Percentiles rank a stretch among this genome's conserved stretches.
These are phyloP conservation scores for Spilosoma lubricipeda DNA, from an alignment of 2,888 invertebrate species.

Conservation along the genomic window DNA sequence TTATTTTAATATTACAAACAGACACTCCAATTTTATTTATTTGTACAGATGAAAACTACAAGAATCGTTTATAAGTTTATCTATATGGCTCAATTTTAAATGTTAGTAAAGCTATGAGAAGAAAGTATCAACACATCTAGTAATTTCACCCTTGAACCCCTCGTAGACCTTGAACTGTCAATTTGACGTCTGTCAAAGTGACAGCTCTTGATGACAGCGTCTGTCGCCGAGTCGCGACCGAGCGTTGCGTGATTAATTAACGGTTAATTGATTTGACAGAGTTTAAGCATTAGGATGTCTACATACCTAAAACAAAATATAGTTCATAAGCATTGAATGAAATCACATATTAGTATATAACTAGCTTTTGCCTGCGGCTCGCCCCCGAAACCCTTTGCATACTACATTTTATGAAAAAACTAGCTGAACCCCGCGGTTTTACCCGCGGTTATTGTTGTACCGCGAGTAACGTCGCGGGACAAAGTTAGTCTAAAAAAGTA, in stretches of 20 bases:
- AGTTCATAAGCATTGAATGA: not conserved
- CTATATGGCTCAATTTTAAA: not conserved
- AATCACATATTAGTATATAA: not conserved
- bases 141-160: slow-evolving; percentile 56
- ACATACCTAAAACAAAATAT: slow-evolving; percentile 33
- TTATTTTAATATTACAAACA: too few species aligned
- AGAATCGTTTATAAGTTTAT: not conserved
- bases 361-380: too few species aligned
- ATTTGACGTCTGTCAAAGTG: slow-evolving; percentile 71
- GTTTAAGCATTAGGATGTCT: slow-evolving; percentile 51
- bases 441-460: too few species aligned
- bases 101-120: not conserved
- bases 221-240: slow-evolving; percentile 68
- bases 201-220: slow-evolving; percentile 55
- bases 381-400: too few species aligned
- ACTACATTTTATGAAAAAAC: too few species aligned
- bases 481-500: too few species aligned
- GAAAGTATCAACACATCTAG: not conserved
- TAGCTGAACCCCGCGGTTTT: too few species aligned
- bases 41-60: too few species aligned
- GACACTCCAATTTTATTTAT: too few species aligned
- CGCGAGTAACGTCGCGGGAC: too few species aligned
- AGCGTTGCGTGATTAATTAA: slow-evolving; percentile 64
- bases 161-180: slow-evolving; percentile 70
- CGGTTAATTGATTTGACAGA: slow-evolving; percentile 71